These are phyloP conservation scores for Pseudopodoces humilis DNA, from an alignment of 2,113 vertebrate species.

Conservation along the genomic window DNA sequence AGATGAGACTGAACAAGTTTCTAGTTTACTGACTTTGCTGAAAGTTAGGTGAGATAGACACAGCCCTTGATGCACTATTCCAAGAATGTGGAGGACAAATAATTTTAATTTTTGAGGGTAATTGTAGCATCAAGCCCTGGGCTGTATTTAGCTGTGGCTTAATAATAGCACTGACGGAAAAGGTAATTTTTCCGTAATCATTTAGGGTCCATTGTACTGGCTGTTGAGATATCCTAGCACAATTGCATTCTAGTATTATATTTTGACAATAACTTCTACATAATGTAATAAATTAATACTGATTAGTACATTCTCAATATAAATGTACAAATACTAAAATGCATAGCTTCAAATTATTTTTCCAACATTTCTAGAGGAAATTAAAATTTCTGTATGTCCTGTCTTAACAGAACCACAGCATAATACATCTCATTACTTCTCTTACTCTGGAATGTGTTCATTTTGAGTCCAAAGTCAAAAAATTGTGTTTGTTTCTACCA, in stretches of 20 bases:
- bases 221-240: background rate
- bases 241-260: background rate
- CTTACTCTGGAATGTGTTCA: background rate
- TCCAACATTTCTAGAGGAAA: background rate
- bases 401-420: background rate
- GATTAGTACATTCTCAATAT: background rate
- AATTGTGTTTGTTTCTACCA: background rate
- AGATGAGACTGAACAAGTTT: background rate
- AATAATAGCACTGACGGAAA: background rate
- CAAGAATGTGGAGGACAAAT: background rate
- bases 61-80: background rate
- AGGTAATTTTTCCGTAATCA: background rate
- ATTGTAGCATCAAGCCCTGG: background rate
- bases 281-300: background rate
- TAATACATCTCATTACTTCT: background rate
- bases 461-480: background rate
- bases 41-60: background rate
- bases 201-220: background rate
- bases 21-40: background rate
- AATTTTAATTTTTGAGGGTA: background rate
- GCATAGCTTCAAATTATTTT: background rate
- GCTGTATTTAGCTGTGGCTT: background rate
- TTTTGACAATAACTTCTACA: background rate
- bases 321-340: background rate
- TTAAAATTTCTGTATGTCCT: background rate